Base-by-base conservation (phyloP, 2,888 invertebrate genomes). In the Drosophila siamana region DNA sequence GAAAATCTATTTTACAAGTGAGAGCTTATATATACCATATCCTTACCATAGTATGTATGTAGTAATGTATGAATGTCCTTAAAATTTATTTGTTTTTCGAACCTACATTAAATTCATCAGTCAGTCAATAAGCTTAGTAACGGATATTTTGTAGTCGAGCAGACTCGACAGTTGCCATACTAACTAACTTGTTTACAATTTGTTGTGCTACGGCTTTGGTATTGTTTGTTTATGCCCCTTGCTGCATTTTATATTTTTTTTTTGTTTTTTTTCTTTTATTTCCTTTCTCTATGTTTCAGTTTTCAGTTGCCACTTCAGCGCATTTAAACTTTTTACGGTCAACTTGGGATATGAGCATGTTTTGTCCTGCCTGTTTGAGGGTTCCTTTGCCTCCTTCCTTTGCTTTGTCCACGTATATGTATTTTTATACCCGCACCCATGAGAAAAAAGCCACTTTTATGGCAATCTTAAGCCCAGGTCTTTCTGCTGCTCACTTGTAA, bases 281-380 rank as follows among this genome's bases (percentile, higher is more conserved):
- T 36, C 24, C 33, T 33, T 55, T 51, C 16, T 3, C n/a, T 43
- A 28, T 59, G 28, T 7, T 40, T 50, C 16, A 33, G 24, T 52
- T 43, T 63, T 30, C 50, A 33, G 28, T 46, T 66, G 65, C 65
- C 57, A 64, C 57, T 69, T 67, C 66, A 69, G 63, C 61, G 48
- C 59, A 67, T 69, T 69, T 77, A 52, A 78, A 78, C 69, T 77
- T 77, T 78, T 63, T 78, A 74, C 69, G 69, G 74, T 69, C 76
- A 67, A 69, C 78, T 78, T 41, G 73, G 67, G 62, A 60, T 77
- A 59, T 72, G 56, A 63, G 59, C 47, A 41, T 59, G 62, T 30
- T 36, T 13, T 56, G 51, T 56, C 28, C 55, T 40, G 40, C 5
- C 36, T 38, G 52, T 61, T 30, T 40, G 26, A 19, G 15, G 40